A percentile compares a stretch with the other conserved stretches of the same genome.
These are phyloP conservation scores for Calliopum simillimum DNA, from an alignment of 2,888 invertebrate genomes.

Conservation along the genomic window DNA sequence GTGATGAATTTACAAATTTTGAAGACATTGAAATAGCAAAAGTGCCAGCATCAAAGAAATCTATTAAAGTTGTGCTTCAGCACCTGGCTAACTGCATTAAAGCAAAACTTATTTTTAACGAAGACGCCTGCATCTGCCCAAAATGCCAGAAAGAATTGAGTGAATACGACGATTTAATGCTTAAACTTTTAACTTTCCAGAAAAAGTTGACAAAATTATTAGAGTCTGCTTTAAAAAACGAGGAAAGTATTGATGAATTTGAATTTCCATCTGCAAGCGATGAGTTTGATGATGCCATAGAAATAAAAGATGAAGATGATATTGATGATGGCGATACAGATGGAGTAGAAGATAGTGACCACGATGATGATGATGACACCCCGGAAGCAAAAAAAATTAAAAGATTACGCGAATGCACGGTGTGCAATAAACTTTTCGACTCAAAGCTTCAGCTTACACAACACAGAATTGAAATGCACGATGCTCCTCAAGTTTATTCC, in stretches of 20 bases:
- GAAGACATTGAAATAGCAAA: conserved; percentile 51
- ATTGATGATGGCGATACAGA: conserved; percentile 14
- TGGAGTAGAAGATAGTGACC: conserved; percentile 43
- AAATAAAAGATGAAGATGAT: conserved; percentile 30
- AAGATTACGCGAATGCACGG: conserved; percentile 17
- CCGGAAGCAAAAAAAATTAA: conserved; percentile 2
- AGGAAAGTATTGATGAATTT: no score
- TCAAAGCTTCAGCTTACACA: conserved; percentile 17
- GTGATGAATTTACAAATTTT: conserved; percentile 40
- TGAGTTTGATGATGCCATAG: conserved; percentile 34
- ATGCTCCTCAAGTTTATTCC: conserved; percentile 42
- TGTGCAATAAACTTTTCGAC: conserved; percentile 23
- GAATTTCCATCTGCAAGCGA: conserved; percentile 31
- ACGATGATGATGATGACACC: conserved; percentile 13
- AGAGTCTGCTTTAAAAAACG: conserved; percentile 50
- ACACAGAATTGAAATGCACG: conserved; percentile 56
- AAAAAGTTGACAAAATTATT: conserved; percentile 56
- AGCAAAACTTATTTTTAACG: conserved; percentile 52
- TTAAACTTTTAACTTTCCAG: conserved; percentile 59
- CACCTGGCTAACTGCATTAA: conserved; percentile 62
- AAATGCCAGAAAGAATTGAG: conserved; percentile 57
- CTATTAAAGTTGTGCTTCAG: conserved; percentile 56
- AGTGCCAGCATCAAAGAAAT: conserved; percentile 59
- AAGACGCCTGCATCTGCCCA: conserved; percentile 52
- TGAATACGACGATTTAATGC: conserved; percentile 61